Percentiles rank a stretch among this genome's conserved stretches.
These are phyloP conservation scores for Keiferia lycopersicella DNA, from an alignment of 2,888 invertebrate species.

Conservation along the genomic window DNA sequence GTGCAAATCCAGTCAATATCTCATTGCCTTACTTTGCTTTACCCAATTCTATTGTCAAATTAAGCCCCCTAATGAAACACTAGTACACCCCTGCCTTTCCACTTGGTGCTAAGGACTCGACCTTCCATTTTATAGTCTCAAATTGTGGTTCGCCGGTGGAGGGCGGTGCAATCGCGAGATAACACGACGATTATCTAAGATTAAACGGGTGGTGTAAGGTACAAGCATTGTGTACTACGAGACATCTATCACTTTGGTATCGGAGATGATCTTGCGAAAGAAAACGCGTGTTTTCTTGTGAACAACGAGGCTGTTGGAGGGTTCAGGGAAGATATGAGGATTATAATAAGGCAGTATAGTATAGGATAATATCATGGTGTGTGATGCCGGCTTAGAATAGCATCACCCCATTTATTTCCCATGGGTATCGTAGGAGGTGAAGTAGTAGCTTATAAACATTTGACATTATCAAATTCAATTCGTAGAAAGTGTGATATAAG, in stretches of 20 bases:
- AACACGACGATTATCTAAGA: conserved; percentile 43
- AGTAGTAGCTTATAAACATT: too few species aligned
- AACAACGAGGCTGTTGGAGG: background rate
- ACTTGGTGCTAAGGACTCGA: conserved; percentile 35
- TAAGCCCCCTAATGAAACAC: background rate
- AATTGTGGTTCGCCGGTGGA: conserved; percentile 52
- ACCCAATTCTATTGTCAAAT: too few species aligned
- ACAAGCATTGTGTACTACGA: conserved; percentile 14
- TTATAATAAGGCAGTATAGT: too few species aligned
- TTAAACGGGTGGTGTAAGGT: conserved; percentile 34
- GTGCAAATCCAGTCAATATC: too few species aligned
- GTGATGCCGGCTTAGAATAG: too few species aligned
- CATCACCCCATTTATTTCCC: too few species aligned
- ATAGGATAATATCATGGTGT: too few species aligned
- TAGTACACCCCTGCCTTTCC: background rate
- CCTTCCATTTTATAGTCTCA: conserved; percentile 67
- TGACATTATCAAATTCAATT: too few species aligned
- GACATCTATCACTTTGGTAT: background rate
- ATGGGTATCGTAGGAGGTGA: too few species aligned
- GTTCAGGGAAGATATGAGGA: too few species aligned
- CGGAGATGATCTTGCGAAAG: background rate
- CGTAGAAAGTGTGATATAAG: too few species aligned
- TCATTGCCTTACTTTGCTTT: too few species aligned
- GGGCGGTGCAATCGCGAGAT: conserved; percentile 49
- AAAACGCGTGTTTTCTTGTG: background rate